Conservation (phyloP, 2,113 vertebrate species). For the Carassius auratus region DNA sequence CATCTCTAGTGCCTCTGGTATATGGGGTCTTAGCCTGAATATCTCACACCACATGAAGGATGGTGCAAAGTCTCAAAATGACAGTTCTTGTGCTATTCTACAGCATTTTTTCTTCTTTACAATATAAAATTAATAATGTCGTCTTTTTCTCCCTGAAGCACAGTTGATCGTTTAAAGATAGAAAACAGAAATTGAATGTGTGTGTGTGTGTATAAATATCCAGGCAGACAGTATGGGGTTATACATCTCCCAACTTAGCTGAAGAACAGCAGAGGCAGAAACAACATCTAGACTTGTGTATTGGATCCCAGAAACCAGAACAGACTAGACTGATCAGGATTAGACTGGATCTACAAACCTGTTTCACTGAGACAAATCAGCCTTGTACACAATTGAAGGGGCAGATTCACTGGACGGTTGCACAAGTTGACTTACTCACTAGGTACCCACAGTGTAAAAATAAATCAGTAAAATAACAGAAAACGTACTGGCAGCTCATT, state of each 20-base stretch:
- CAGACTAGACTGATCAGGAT: not conserved
- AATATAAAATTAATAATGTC: not conserved
- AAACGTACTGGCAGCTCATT: too few species aligned
- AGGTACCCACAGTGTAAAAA: too few species aligned
- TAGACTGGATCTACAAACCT: not conserved
- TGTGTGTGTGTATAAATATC: not conserved
- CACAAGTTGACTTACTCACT: too few species aligned
- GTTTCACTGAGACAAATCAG: too few species aligned
- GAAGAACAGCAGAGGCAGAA: not conserved
- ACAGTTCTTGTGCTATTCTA: slow-evolving; percentile 2
- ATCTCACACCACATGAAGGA: slow-evolving; percentile 17
- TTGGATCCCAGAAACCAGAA: not conserved
- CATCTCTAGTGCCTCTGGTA: not conserved
- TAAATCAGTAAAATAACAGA: too few species aligned
- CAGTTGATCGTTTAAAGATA: slow-evolving; percentile 19
- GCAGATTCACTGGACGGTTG: not conserved
- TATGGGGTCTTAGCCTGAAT: not conserved
- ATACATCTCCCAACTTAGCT: not conserved
- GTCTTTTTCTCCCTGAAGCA: not conserved
- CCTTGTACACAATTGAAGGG: not conserved
- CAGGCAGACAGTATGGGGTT: slow-evolving; percentile 6
- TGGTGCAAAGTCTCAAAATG: not conserved
- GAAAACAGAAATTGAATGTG: not conserved
- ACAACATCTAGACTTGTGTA: not conserved
- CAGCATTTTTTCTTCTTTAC: not conserved